A percentile compares a stretch with the other conserved stretches of the same genome.
Conservation (phyloP, 2,888 invertebrate genomes). For the Calliscelio sp. region DNA sequence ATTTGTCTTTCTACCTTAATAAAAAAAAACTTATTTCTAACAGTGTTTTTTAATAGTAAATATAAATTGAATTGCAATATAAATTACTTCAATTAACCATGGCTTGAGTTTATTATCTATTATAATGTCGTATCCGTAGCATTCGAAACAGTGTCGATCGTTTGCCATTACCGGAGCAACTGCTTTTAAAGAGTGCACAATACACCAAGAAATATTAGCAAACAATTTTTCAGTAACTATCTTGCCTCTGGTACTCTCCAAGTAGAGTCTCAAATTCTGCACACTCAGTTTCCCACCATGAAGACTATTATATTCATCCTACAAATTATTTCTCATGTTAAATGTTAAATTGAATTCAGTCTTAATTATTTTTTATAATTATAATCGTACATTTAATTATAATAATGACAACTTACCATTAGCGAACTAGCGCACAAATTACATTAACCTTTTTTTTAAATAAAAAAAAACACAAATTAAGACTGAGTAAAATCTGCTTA, state of each 20-base stretch:
- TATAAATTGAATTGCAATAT: too few relatives aligned
- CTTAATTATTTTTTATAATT: too few relatives aligned
- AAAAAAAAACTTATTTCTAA: neutral
- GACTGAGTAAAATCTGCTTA: too few relatives aligned
- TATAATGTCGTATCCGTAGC: constrained; percentile 98
- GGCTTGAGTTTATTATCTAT: constrained; percentile 97
- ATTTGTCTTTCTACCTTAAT: neutral
- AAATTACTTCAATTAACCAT: constrained; percentile 86
- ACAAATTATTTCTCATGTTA: too few relatives aligned
- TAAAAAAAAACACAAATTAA: too few relatives aligned
- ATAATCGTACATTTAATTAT: too few relatives aligned
- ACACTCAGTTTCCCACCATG: constrained; percentile 98
- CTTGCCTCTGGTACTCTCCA: constrained; percentile 96
- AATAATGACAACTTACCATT: too few relatives aligned
- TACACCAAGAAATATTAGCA: constrained; percentile 95
- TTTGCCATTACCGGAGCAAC: constrained; percentile 97
- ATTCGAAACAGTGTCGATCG: constrained; percentile 96
- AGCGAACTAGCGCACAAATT: too few relatives aligned
- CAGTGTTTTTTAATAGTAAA: too few relatives aligned
- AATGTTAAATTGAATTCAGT: too few relatives aligned
- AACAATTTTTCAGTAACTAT: constrained; percentile 95
- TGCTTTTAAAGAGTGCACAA: constrained; percentile 96
- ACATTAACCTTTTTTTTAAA: too few relatives aligned
- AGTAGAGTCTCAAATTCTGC: constrained; percentile 94
- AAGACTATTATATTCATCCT: constrained; percentile 97